Evolutionary conservation across 2,113 vertebrate species (phyloP), one percentile per base, ranked within the genome.

Genomic region (Rhea pennata): DNA sequence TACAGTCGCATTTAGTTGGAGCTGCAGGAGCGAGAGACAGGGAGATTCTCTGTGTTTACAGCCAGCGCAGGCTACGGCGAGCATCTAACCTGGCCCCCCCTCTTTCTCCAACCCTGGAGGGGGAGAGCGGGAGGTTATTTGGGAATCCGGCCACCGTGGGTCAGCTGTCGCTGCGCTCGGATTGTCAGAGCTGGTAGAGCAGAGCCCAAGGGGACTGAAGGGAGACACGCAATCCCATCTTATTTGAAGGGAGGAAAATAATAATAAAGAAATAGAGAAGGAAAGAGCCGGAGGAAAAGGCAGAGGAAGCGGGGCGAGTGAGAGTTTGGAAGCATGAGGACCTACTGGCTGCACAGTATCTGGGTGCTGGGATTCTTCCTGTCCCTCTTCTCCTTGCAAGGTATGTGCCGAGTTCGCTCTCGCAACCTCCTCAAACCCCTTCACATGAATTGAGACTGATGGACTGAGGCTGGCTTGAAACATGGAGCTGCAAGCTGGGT

Each of bases 1-100:
- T 98, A 98, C 98, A 98, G 98, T 98, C 98, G 98, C 98, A 98
- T 98, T 98, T 98, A 98, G 98, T 98, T 98, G 98, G 97, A 98
- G 98, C 98, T 98, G 98, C 98, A 98, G 98, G 98, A 98, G 97
- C 97, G 96, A 97, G 98, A 97, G 97, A 96, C 96, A 80, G 94
- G 96, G 93, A 96, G 96, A 97, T 98, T 95, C 95, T 96, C 97
- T 89, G 98, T 97, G 97, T 97, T 97, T 94, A 95, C 98, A 93
- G 90, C 75, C 77, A 94, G 90, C 82, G 31, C 94, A 84, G 96
- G 88, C 96, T 98, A 82, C 90, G 51, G 83, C 80, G 76, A 98
- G 96, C 97, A 82, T 96, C 96, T 76, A 88, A 84, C 93, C 94
- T 95, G 87, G 58, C 82, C 88, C 88, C 44, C 54, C 54, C 92